phyloP scores from a whole-genome alignment of 2,113 vertebrate genomes.

The Coryphaenoides rupestris region DNA sequence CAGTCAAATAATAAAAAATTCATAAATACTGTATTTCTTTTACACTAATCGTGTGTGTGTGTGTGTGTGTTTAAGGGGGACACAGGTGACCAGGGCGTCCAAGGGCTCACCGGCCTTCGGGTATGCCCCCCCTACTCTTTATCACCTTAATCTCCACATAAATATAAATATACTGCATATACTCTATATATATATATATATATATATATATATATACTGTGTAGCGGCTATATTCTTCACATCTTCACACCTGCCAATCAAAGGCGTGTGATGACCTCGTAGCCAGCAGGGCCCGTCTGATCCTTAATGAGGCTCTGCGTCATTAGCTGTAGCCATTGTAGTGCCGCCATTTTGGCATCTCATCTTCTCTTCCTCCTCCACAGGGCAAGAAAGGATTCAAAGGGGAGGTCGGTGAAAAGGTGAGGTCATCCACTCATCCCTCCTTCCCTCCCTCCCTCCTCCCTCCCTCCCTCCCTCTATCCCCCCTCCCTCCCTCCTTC shows the following conservation, averaged over 20 bases:
- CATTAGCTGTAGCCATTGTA: slow-evolving; percentile 15
- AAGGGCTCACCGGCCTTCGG: slow-evolving; percentile 67
- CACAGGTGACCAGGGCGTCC: slow-evolving; percentile 66
- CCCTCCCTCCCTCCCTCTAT: not conserved
- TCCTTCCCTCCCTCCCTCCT: not conserved
- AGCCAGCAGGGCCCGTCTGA: not conserved
- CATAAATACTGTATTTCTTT: too few relatives aligned
- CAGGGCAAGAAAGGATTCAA: slow-evolving; percentile 81
- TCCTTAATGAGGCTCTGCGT: slow-evolving; percentile 1
- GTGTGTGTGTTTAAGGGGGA: slow-evolving; percentile 61
- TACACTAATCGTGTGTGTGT: slow-evolving; percentile 7
- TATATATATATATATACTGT: too few relatives aligned
- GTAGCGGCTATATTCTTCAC: not conserved
- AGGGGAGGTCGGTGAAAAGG: slow-evolving; percentile 79
- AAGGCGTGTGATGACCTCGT: slow-evolving; percentile 14
- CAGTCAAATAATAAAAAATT: not conserved
- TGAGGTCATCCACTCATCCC: slow-evolving; percentile 45
- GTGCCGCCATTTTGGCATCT: too few relatives aligned
- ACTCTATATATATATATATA: too few relatives aligned
- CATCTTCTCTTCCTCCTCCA: slow-evolving; percentile 39
- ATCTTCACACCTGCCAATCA: slow-evolving; percentile 19
- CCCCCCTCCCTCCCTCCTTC: too few relatives aligned
- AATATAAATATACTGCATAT: slow-evolving; percentile 9
- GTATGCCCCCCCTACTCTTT: slow-evolving; percentile 57
- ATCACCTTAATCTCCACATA: slow-evolving; percentile 15